These are phyloP conservation scores for Rhinoderma darwinii DNA, from an alignment of 2,113 vertebrate species.

Conservation along the genomic window DNA sequence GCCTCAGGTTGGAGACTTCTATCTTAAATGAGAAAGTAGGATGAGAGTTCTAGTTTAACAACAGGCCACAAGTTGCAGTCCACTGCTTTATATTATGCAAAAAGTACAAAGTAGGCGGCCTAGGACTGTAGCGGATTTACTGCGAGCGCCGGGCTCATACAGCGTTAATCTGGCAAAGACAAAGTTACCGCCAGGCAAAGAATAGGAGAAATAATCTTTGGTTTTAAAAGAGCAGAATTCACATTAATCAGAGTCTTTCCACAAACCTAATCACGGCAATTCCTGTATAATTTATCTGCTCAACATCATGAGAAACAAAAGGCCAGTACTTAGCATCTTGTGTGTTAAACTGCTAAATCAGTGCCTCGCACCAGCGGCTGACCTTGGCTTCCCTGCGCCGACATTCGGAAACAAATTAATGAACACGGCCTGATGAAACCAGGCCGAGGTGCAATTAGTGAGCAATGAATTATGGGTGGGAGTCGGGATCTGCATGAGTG, in stretches of 20 bases:
- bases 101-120: neutral
- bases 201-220: conserved; percentile 27
- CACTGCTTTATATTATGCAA: too few relatives aligned
- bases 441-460: conserved; percentile 37
- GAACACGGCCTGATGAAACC: conserved; percentile 37
- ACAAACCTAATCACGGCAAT: conserved; percentile 36
- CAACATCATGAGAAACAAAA: conserved; percentile 19
- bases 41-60: too few relatives aligned
- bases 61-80: too few relatives aligned
- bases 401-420: conserved; percentile 48
- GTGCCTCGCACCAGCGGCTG: conserved; percentile 26
- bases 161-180: neutral
- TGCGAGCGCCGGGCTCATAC: too few relatives aligned
- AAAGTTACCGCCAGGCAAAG: conserved; percentile 10
- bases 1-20: too few relatives aligned
- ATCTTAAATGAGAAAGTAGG: too few relatives aligned
- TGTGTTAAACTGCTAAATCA: conserved; percentile 40
- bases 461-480: conserved; percentile 28
- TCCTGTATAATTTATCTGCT: conserved; percentile 34
- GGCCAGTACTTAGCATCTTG: conserved; percentile 40
- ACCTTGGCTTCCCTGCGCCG: conserved; percentile 37
- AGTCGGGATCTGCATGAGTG: neutral
- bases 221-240: conserved; percentile 36
- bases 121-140: neutral
- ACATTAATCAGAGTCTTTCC: conserved; percentile 37